Percentiles rank a stretch among this genome's conserved stretches.
Evolutionary conservation across 35 echinoderm and acorn worm species (phyloP).

Genomic region (Lytechinus variegatus): DNA sequence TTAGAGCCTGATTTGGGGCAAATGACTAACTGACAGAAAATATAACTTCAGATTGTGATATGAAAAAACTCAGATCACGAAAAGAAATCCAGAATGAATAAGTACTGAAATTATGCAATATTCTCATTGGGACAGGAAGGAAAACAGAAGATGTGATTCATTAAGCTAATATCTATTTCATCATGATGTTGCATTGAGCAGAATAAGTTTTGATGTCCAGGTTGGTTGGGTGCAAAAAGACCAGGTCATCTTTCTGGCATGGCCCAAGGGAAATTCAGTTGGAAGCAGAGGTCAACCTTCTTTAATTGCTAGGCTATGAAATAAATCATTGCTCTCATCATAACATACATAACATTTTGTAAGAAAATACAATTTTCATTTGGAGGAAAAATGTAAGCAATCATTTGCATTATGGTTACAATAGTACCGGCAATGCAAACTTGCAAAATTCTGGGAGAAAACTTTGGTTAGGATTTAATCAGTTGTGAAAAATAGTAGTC

Average conservation of each 20-base stretch:
- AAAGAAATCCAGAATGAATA: no score
- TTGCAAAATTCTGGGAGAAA: neutral
- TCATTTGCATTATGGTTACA: neutral
- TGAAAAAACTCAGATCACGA: no score
- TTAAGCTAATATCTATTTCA: neutral
- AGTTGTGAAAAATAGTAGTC: neutral
- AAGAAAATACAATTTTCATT: neutral
- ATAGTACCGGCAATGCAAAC: neutral
- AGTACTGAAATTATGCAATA: no score
- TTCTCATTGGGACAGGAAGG: neutral
- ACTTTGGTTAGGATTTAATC: slow-evolving; percentile 14
- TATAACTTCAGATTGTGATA: no score
- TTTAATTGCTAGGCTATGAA: neutral
- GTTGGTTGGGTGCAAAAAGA: neutral
- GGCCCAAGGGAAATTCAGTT: neutral
- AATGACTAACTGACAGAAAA: neutral
- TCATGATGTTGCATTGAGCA: neutral
- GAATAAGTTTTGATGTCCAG: neutral
- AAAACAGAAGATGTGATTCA: neutral
- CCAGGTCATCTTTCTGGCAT: neutral
- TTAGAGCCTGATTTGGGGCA: neutral
- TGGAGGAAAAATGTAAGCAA: neutral
- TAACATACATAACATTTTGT: neutral
- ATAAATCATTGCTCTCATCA: neutral
- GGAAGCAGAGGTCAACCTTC: neutral